These are phyloP conservation scores for Sisyra terminalis DNA, from an alignment of 2,888 invertebrate genomes.

Conservation along the genomic window DNA sequence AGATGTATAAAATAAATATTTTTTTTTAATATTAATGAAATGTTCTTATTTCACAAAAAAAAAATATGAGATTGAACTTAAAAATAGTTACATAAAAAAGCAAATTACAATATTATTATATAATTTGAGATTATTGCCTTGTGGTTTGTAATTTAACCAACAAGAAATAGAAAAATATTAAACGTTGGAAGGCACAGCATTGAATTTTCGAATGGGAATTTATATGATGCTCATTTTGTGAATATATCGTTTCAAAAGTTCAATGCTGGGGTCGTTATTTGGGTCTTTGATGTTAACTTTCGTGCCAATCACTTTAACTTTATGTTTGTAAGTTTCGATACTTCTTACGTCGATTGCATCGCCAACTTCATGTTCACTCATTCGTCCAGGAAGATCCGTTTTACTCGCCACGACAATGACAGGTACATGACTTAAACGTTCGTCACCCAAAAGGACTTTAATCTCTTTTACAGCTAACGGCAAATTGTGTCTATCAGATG, in stretches of 20 bases:
- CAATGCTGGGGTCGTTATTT: conserved; percentile 1
- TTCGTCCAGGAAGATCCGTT: conserved; percentile 22
- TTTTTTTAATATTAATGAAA: background rate
- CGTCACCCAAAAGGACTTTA: conserved; percentile 24
- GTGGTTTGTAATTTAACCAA: no score
- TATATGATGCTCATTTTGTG: background rate
- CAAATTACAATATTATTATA: no score
- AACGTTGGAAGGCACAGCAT: background rate
- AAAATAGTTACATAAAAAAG: no score
- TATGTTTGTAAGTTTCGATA: conserved; percentile 23
- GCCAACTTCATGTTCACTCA: conserved; percentile 21
- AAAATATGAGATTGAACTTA: no score
- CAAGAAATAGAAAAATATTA: conserved; percentile 3
- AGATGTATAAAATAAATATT: background rate
- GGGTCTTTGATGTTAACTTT: conserved; percentile 7
- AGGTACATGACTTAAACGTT: conserved; percentile 23
- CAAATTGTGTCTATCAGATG: conserved; percentile 21
- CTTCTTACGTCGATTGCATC: conserved; percentile 24
- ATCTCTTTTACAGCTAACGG: conserved; percentile 21
- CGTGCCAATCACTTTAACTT: conserved; percentile 21
- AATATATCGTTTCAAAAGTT: background rate
- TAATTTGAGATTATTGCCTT: no score
- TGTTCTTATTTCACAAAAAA: no score
- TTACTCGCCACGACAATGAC: conserved; percentile 26
- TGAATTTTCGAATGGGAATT: background rate